Evolutionary conservation across 1,140 invertebrate species (phyloP).

Genomic region (Danaus melanippus): DNA sequence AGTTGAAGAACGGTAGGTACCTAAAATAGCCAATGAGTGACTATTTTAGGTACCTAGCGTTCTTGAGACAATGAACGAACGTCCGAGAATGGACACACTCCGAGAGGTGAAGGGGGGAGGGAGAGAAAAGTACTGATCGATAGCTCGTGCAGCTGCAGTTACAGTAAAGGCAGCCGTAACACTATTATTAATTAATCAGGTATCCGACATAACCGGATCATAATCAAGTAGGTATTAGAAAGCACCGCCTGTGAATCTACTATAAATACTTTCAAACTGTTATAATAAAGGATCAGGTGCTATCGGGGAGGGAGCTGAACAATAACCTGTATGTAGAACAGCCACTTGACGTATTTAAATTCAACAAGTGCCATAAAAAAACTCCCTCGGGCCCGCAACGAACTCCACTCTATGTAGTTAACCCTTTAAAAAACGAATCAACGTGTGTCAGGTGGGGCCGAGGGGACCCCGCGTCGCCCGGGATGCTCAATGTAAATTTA

Average conservation of each 20-base stretch:
- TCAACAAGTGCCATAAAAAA: neutral
- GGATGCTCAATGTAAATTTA: constrained; percentile 26
- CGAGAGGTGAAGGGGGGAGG: constrained; percentile 6
- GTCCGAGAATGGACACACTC: too few relatives aligned
- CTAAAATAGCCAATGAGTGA: too few relatives aligned
- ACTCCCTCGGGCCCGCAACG: neutral
- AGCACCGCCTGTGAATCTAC: too few relatives aligned
- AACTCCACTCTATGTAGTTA: constrained; percentile 8
- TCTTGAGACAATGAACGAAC: too few relatives aligned
- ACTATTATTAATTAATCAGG: neutral
- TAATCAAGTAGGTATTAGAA: too few relatives aligned
- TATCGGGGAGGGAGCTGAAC: too few relatives aligned
- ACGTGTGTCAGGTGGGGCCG: constrained; percentile 13
- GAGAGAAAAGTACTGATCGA: constrained; percentile 32
- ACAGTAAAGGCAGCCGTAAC: constrained; percentile 12
- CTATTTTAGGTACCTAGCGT: too few relatives aligned
- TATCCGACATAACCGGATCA: too few relatives aligned
- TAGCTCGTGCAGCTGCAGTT: constrained; percentile 35
- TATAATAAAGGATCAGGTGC: too few relatives aligned
- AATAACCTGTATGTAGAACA: neutral
- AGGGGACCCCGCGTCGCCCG: constrained; percentile 8
- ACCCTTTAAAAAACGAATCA: constrained; percentile 24
- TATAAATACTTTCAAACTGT: too few relatives aligned
- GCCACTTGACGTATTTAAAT: constrained; percentile 16
- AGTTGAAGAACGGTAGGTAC: too few relatives aligned